phyloP scores from a whole-genome alignment of 2,888 invertebrate genomes.

The Minunthozetes semirufus region DNA sequence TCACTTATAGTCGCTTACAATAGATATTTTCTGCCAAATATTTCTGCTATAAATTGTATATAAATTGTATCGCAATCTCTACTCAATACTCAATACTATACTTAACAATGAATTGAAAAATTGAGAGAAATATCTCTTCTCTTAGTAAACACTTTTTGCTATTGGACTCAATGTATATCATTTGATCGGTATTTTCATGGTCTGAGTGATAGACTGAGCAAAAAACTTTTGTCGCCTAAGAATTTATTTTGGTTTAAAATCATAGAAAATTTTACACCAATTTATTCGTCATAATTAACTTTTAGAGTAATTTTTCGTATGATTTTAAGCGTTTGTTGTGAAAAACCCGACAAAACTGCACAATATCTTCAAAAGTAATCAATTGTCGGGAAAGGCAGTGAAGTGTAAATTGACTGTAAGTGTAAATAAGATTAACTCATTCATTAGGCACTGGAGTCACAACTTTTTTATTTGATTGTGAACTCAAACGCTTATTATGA shows the following conservation, averaged over 20 bases:
- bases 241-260: too few relatives aligned
- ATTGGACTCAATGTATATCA: background rate
- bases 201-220: background rate
- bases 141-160: background rate
- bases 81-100: background rate
- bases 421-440: slow-evolving; percentile 14
- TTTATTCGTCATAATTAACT: too few relatives aligned
- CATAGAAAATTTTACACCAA: too few relatives aligned
- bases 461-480: background rate
- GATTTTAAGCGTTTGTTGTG: too few relatives aligned
- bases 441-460: slow-evolving; percentile 4
- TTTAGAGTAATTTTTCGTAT: too few relatives aligned
- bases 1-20: slow-evolving; percentile 1
- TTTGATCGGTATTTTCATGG: slow-evolving; percentile 10
- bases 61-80: slow-evolving; percentile 1
- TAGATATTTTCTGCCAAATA: background rate
- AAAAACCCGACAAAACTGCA: background rate
- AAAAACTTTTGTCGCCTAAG: background rate
- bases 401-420: background rate
- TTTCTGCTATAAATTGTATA: background rate
- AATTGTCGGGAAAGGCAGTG: background rate
- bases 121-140: background rate
- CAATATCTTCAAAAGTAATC: slow-evolving; percentile 4
- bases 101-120: background rate
- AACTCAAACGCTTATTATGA: too few relatives aligned